A percentile compares a stretch with the other conserved stretches of the same genome.
phyloP scores from a whole-genome alignment of 2,113 vertebrate genomes.

The Xenopus tropicalis region DNA sequence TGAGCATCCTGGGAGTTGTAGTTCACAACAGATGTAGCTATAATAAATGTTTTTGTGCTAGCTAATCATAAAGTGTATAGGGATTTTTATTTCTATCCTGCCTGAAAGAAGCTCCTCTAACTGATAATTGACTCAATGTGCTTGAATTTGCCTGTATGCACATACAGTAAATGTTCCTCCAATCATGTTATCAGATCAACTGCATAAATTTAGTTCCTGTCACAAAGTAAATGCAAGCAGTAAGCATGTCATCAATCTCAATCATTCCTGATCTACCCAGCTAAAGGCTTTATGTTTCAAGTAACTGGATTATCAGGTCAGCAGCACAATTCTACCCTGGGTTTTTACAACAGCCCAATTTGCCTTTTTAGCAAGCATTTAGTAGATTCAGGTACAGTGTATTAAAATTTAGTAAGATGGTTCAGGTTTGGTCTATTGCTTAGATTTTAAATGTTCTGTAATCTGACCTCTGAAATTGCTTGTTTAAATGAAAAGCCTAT shows the following conservation, averaged over 20 bases:
- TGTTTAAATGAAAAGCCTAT: no score
- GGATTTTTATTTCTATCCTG: neutral
- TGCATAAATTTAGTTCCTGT: neutral
- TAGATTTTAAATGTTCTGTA: no score
- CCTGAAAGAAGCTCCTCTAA: neutral
- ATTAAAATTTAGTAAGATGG: no score
- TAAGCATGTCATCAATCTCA: slow-evolving; percentile 39
- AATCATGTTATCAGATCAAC: slow-evolving; percentile 15
- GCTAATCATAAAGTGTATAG: no score
- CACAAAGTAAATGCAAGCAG: neutral
- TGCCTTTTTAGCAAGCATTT: no score
- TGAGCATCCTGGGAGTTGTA: no score
- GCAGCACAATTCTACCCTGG: neutral
- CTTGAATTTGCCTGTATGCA: neutral
- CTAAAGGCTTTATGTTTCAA: slow-evolving; percentile 18
- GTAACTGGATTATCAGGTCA: neutral
- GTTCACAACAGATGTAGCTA: no score
- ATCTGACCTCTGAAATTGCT: no score
- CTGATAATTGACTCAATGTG: neutral
- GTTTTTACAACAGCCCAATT: slow-evolving; percentile 9
- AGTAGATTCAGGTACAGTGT: neutral
- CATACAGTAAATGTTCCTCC: neutral
- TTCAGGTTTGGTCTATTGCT: no score
- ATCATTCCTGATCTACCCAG: slow-evolving; percentile 2
- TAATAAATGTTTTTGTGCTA: no score